Conservation (phyloP, 2,113 vertebrate species). For the Electrona antarctica region DNA sequence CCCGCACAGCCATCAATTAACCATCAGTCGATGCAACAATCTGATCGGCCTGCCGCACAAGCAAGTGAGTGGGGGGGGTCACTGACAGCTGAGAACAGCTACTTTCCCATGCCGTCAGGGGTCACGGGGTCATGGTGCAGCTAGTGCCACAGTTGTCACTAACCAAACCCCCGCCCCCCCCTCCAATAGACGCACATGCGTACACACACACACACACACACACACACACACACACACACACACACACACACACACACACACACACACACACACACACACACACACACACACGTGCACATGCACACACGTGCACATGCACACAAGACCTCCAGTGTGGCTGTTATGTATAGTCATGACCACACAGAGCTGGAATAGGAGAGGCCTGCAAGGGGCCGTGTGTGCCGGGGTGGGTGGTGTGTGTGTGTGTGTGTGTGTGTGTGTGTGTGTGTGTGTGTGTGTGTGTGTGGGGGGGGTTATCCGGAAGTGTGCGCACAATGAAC, state of each 20-base stretch:
- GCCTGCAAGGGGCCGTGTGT: constrained; percentile 12
- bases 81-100: constrained; percentile 64
- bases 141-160: constrained; percentile 67
- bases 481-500: background rate
- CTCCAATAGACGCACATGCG: background rate
- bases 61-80: constrained; percentile 13
- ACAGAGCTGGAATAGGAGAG: constrained; percentile 51
- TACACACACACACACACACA: too few relatives aligned
- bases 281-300: too few relatives aligned
- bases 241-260: too few relatives aligned
- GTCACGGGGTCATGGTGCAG: constrained; percentile 61
- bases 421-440: background rate
- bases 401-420: background rate
- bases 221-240: too few relatives aligned
- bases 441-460: constrained; percentile 28
- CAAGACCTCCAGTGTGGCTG: constrained; percentile 63
- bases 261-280: too few relatives aligned
- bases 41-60: too few relatives aligned
- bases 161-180: background rate
- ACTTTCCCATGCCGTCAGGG: constrained; percentile 73
- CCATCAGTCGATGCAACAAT: constrained; percentile 26
- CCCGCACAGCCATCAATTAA: constrained; percentile 32
- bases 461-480: background rate
- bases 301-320: constrained; percentile 17
- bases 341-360: constrained; percentile 24